phyloP scores from a whole-genome alignment of 2,888 invertebrate genomes.

The Ptilodon capucinus region DNA sequence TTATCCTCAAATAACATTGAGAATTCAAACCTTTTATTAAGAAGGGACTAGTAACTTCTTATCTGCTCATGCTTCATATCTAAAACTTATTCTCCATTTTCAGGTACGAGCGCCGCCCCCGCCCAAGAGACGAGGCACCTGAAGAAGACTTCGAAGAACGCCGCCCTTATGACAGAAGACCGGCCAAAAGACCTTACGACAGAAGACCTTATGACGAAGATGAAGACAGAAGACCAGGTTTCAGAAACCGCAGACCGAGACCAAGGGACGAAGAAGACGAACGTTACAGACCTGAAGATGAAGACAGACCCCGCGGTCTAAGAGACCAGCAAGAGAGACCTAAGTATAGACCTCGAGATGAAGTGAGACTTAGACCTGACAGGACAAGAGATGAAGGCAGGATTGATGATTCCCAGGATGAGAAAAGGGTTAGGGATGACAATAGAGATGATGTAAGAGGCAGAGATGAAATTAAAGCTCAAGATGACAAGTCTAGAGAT shows the following conservation, averaged over 20 bases:
- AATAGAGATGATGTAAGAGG: constrained; percentile 18
- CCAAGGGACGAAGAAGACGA: constrained; percentile 66
- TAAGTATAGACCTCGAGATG: constrained; percentile 29
- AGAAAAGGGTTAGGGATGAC: constrained; percentile 24
- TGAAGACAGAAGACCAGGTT: constrained; percentile 54
- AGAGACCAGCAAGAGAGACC: constrained; percentile 31
- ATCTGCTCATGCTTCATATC: no score
- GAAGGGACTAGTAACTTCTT: no score
- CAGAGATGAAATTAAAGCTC: constrained; percentile 33
- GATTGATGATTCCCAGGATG: constrained; percentile 32
- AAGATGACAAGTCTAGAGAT: constrained; percentile 34
- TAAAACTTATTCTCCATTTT: constrained; percentile 20
- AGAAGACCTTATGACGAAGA: constrained; percentile 66
- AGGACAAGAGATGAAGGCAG: constrained; percentile 32
- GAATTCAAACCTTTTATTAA: no score
- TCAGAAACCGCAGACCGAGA: constrained; percentile 51
- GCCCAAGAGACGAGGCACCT: constrained; percentile 66
- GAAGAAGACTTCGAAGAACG: constrained; percentile 67
- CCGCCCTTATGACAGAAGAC: constrained; percentile 65
- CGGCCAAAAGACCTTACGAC: constrained; percentile 46
- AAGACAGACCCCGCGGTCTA: constrained; percentile 40
- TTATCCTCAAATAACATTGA: no score
- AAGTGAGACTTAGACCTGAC: constrained; percentile 41
- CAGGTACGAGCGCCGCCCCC: constrained; percentile 75
- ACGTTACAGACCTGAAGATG: constrained; percentile 39